A percentile compares a stretch with the other conserved stretches of the same genome.
These are phyloP conservation scores for Lamellibrachia satsuma DNA, from an alignment of 2,888 invertebrate species.

Conservation along the genomic window DNA sequence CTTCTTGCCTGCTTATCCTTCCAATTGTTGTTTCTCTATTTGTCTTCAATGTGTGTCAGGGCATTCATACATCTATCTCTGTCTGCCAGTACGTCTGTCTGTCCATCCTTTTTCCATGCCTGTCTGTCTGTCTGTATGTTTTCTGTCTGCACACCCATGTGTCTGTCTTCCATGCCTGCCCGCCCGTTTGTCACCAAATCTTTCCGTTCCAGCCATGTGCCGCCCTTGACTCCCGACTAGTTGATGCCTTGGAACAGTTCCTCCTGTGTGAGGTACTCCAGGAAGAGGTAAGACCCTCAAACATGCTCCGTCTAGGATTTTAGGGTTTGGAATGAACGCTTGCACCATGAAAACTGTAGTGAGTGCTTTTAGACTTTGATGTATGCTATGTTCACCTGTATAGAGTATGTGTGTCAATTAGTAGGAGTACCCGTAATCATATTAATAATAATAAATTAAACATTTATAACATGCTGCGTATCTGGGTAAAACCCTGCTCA, in stretches of 20 bases:
- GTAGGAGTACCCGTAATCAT: too few species aligned
- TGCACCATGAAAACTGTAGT: too few species aligned
- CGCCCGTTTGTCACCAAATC: background rate
- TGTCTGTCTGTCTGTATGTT: background rate
- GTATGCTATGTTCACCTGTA: too few species aligned
- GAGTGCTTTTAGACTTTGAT: too few species aligned
- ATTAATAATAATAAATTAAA: too few species aligned
- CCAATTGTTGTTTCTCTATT: background rate
- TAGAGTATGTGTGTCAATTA: too few species aligned
- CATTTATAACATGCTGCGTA: too few species aligned
- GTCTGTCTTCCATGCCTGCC: too few species aligned
- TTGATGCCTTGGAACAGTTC: conserved; percentile 28
- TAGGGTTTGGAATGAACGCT: too few species aligned
- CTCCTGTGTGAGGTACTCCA: conserved; percentile 27
- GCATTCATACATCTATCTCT: too few species aligned
- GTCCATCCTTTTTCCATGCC: background rate
- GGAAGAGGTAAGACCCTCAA: conserved; percentile 28
- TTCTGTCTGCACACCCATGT: too few species aligned
- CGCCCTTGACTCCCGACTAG: conserved; percentile 14
- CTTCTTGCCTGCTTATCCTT: background rate
- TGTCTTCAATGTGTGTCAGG: background rate
- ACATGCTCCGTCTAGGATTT: background rate
- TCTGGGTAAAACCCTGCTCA: too few species aligned
- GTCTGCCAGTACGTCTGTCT: background rate
- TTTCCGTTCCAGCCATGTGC: conserved; percentile 33